Conservation (phyloP, 2,797 vertebrate genomes). For the Microhierax caerulescens region DNA sequence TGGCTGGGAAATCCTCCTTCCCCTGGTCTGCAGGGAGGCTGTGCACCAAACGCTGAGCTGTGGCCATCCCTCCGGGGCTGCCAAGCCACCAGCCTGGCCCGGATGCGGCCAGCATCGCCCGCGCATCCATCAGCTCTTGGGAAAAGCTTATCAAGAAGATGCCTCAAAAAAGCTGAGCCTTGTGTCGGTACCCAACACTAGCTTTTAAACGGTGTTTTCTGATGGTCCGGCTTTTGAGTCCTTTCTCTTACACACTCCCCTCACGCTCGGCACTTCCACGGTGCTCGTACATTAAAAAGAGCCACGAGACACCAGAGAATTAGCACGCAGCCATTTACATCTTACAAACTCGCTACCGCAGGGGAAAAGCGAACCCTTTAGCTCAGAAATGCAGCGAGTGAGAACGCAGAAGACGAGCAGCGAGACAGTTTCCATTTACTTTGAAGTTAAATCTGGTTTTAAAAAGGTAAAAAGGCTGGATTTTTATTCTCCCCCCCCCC, state of each 20-base stretch:
- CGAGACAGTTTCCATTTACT: neutral
- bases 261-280: neutral
- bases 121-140: neutral
- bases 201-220: accelerated
- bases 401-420: neutral
- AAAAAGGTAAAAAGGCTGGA: neutral
- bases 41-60: accelerated
- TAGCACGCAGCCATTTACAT: neutral
- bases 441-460: slow-evolving; percentile 16
- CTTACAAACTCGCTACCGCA: neutral
- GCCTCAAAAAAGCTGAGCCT: neutral
- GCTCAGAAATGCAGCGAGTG: neutral
- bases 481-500: neutral
- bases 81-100: neutral
- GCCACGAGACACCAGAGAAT: neutral
- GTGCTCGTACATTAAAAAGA: neutral
- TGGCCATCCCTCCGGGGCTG: neutral
- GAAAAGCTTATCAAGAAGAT: neutral
- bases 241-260: accelerated
- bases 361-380: neutral
- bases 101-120: accelerated
- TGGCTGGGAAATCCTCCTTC: neutral
- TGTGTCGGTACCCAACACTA: accelerated
- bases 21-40: neutral
- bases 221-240: neutral